Evolutionary conservation across 2,113 vertebrate genomes (phyloP).

Genomic region (Heterochromis multidens): DNA sequence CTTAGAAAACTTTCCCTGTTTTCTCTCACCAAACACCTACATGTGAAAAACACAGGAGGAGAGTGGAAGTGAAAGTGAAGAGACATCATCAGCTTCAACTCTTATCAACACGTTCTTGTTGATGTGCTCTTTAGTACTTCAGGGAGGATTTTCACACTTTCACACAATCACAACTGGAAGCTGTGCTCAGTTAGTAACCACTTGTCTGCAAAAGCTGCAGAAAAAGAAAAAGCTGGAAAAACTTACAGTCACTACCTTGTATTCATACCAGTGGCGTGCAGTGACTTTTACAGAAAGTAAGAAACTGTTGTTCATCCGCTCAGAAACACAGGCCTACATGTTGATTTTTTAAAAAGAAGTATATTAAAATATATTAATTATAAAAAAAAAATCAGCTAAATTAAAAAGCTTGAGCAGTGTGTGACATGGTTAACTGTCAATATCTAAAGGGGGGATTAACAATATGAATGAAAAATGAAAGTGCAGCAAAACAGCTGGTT

Average conservation of each 20-base stretch:
- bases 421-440: too few relatives aligned
- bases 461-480: too few relatives aligned
- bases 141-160: slow-evolving; percentile 17
- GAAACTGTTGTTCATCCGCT: too few relatives aligned
- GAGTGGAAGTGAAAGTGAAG: not conserved
- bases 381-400: too few relatives aligned
- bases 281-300: too few relatives aligned
- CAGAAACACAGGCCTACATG: too few relatives aligned
- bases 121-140: not conserved
- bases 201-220: not conserved
- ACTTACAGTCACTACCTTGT: not conserved
- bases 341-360: too few relatives aligned
- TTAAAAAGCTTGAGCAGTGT: too few relatives aligned
- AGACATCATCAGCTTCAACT: not conserved
- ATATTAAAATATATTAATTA: too few relatives aligned
- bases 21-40: not conserved
- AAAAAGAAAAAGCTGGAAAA: not conserved
- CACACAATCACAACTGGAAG: not conserved
- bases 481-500: too few relatives aligned
- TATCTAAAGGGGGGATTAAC: too few relatives aligned
- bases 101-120: slow-evolving; percentile 29
- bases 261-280: too few relatives aligned
- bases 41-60: not conserved
- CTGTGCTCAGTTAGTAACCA: not conserved
- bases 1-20: not conserved